Evolutionary conservation across 2,888 invertebrate species (phyloP).

Genomic region (Rhogogaster chlorosoma): DNA sequence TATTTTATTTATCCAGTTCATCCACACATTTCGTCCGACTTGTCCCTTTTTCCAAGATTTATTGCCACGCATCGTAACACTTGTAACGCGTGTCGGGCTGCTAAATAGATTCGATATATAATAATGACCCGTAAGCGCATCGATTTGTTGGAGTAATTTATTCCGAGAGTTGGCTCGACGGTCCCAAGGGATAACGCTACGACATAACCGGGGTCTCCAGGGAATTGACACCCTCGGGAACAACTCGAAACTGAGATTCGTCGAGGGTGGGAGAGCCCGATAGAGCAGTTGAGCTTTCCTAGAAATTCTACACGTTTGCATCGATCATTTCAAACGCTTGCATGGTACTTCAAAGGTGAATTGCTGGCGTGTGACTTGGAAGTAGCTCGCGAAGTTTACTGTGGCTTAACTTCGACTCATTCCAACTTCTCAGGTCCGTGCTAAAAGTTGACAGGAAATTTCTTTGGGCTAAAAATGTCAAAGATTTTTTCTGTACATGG

Average conservation of each 20-base stretch:
- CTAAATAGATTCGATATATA: constrained; percentile 34
- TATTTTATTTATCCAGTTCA: not conserved
- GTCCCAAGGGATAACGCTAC: constrained; percentile 23
- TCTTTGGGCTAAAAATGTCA: not conserved
- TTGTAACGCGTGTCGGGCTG: not conserved
- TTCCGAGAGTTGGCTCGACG: constrained; percentile 10
- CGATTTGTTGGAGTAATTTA: constrained; percentile 49
- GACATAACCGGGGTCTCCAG: constrained; percentile 27
- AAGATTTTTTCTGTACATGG: not conserved
- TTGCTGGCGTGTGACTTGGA: not conserved
- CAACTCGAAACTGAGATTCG: constrained; percentile 44
- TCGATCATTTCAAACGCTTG: not conserved
- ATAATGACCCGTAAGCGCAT: constrained; percentile 48
- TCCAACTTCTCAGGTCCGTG: not conserved
- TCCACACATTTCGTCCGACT: not conserved
- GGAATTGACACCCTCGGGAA: constrained; percentile 48
- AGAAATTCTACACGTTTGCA: not conserved
- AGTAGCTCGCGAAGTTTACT: not conserved
- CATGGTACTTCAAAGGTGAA: not conserved
- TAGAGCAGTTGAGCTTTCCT: constrained; percentile 1
- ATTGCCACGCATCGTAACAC: not conserved
- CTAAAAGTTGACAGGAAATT: not conserved
- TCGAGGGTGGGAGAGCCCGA: constrained; percentile 6
- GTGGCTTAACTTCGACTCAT: not conserved
- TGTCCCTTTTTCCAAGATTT: not conserved